Evolutionary conservation across 2,113 vertebrate species (phyloP), one percentile per base, ranked within the genome.

Genomic region (Oreotragus oreotragus): DNA sequence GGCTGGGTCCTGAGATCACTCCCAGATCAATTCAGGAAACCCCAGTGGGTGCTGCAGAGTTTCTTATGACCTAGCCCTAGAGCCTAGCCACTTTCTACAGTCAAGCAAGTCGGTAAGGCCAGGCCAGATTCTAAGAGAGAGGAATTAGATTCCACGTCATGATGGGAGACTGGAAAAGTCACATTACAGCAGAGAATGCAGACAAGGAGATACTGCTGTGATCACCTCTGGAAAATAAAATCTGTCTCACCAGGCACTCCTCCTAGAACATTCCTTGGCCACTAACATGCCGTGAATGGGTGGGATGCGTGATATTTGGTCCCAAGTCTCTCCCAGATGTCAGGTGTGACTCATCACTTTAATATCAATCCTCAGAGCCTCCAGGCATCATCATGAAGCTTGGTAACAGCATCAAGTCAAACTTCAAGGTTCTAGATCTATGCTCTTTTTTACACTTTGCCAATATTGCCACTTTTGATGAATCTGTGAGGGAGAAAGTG

Each of bases 391-490:
- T 25, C 23, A 21, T 4, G 9, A 76, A 86, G 16, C 21, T 36
- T 13, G 21, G 39, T 21, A 5, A 58, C 12, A 7, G 8, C 0
- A 9, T 62, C 87, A 19, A 47, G 30, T 2, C 30, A 60, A 12
- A 36, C 33, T 30, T 45, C n/a, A 27, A 30, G 43, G 64, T 17
- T 45, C 25, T n/a, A 17, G 3, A 12, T 55, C 6, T 17, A 9
- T 47, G 9, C 62, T 43, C n/a, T 27, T 27, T 55, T 55, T 76
- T 19, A 5, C 1, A 2, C 7, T 0, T 33, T 0, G 6, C 47
- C 8, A 11, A 36, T 4, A 17, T 12, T 49, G n/a, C 55, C 15
- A n/a, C n/a, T n/a, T n/a, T n/a, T n/a, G n/a, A n/a, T n/a, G n/a
- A n/a, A n/a, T n/a, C n/a, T n/a, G n/a, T n/a, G n/a, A n/a, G n/a